Evolutionary conservation across 2,797 vertebrate genomes (phyloP).

Genomic region (Hapalemur alaotrensis): DNA sequence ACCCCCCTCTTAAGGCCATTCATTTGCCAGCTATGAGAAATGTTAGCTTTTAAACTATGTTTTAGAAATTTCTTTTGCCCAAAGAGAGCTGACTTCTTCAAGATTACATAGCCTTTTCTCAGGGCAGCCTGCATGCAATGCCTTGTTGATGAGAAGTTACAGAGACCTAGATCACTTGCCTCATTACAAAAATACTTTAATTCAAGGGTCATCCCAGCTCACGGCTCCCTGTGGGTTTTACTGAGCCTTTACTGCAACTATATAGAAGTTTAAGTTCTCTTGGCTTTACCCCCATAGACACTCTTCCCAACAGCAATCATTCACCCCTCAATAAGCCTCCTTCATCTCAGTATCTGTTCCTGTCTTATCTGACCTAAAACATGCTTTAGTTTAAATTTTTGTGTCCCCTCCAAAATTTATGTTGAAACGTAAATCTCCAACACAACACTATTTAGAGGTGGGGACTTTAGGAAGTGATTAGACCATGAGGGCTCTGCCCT

Average conservation of each 20-base stretch:
- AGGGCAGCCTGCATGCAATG: not conserved
- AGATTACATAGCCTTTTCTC: not conserved
- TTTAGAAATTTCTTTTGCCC: not conserved
- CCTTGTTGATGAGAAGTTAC: not conserved
- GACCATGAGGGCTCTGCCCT: not conserved
- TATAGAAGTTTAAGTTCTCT: not conserved
- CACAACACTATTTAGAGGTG: not conserved
- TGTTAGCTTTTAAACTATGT: not conserved
- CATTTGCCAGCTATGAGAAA: not conserved
- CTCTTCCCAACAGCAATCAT: not conserved
- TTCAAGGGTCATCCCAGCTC: not conserved
- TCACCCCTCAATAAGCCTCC: not conserved
- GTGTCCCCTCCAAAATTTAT: not conserved
- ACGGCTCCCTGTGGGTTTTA: fast-evolving
- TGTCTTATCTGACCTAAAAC: not conserved
- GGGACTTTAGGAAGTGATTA: not conserved
- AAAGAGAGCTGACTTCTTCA: not conserved
- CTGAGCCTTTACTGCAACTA: not conserved
- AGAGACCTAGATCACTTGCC: not conserved
- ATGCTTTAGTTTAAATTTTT: not conserved
- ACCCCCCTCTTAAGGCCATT: not conserved
- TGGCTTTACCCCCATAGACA: not conserved
- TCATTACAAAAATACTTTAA: not conserved
- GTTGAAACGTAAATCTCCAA: not conserved
- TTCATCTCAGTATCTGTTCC: not conserved